Base-by-base conservation (phyloP, 2,797 vertebrate species). In the Sparidentex hasta region DNA sequence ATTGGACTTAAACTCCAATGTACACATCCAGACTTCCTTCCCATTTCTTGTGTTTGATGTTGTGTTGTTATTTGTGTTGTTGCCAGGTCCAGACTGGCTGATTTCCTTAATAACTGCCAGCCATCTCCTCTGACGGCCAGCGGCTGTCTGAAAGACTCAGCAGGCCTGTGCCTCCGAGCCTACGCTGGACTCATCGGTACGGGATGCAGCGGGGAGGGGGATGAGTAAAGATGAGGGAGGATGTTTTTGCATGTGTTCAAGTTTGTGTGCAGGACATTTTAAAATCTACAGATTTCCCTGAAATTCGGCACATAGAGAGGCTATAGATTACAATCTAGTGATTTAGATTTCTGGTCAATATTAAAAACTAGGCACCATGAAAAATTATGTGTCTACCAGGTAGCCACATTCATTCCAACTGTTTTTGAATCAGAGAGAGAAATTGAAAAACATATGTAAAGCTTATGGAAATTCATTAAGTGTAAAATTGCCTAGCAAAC, bases 131-230 rank as follows among this genome's bases (percentile, higher is more conserved):
- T 75, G 75, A 95, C 93, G 41, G 75, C 93, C 76, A 96, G 94
- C 54, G 94, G 93, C 83, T 97, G 97, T 86, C 90, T 95, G 85
- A 95, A 93, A 76, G 96, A 96, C 78, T 96, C 88, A 59, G 89
- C 93, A 16, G 95, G 95, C 29, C 93, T 95, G 33, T 99, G 98
- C 93, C 95, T 99, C 67, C 95, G 96, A 90, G 96, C 98, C 64
- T 99, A 99, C 84, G 94, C 97, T 25, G 97, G 98, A 74, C 95
- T 99, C 88, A 98, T 99, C 55, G 98, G 98, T 99, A 95, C 91
- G 94, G 14, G 50, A 65, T n/a, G 8, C n/a, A 18, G 16, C 27
- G 25, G 33, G 8, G 29, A 6, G 38, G 21, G 18, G 23, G 25
- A 8, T 14, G 18, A 33, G 25, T 43, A 9, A 51, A 18, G 11